phyloP scores from a whole-genome alignment of 2,888 invertebrate species.

The Chromoteleia sp. region DNA sequence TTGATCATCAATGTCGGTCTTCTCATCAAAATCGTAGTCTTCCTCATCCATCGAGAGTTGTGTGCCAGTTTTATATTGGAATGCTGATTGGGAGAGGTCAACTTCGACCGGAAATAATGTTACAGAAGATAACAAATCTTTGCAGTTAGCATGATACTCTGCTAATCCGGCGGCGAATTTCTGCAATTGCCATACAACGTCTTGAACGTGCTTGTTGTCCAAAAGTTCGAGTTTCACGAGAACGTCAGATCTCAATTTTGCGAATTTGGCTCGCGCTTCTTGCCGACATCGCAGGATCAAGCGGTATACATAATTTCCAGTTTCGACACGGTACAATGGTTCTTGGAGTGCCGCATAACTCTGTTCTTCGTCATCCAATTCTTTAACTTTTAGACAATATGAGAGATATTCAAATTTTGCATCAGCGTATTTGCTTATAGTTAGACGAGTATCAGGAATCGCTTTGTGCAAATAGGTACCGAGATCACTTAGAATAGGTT shows the following conservation, averaged over 20 bases:
- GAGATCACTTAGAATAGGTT: slow-evolving; percentile 97
- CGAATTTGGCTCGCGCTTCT: slow-evolving; percentile 94
- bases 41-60: slow-evolving; percentile 77
- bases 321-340: slow-evolving; percentile 98
- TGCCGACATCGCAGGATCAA: slow-evolving; percentile 97
- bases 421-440: slow-evolving; percentile 99
- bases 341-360: slow-evolving; percentile 97
- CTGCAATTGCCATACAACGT: slow-evolving; percentile 94
- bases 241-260: slow-evolving; percentile 94
- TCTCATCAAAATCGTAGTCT: slow-evolving; percentile 73
- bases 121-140: slow-evolving; percentile 91
- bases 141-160: slow-evolving; percentile 90
- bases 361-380: slow-evolving; percentile 99
- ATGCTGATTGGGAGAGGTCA: slow-evolving; percentile 95
- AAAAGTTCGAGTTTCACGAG: slow-evolving; percentile 98
- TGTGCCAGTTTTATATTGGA: slow-evolving; percentile 91
- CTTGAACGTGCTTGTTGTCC: slow-evolving; percentile 99
- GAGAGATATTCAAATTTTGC: slow-evolving; percentile 99
- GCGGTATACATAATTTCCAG: slow-evolving; percentile 99
- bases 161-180: slow-evolving; percentile 94
- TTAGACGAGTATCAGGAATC: slow-evolving; percentile 98
- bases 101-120: slow-evolving; percentile 97
- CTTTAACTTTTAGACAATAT: slow-evolving; percentile 99
- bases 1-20: slow-evolving; percentile 70
- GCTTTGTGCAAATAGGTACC: slow-evolving; percentile 99